These are phyloP conservation scores for Cyphomyrus discorhynchus DNA, from an alignment of 2,113 vertebrate species.

Conservation along the genomic window DNA sequence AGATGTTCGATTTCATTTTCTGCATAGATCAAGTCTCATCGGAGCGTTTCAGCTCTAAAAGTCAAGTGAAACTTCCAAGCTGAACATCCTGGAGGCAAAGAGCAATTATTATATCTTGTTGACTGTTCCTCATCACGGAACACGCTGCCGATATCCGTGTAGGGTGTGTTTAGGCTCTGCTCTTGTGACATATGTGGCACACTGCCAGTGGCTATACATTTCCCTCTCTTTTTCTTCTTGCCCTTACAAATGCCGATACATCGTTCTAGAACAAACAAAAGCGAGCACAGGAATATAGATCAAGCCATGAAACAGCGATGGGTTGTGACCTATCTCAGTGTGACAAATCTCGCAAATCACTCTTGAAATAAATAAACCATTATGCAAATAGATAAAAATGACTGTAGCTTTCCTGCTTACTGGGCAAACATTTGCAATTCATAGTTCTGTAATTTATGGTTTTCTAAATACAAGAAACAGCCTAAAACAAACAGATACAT, in stretches of 20 bases:
- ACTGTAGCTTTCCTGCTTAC: not conserved
- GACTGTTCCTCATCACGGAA: not conserved
- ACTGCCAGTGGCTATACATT: not conserved
- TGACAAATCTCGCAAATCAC: not conserved
- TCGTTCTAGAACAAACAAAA: not conserved
- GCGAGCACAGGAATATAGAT: not conserved
- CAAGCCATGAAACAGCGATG: not conserved
- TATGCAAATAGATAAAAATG: not conserved
- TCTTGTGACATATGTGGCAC: not conserved
- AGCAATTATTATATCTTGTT: not conserved
- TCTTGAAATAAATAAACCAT: not conserved
- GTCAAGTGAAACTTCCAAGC: not conserved
- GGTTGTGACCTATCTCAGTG: not conserved
- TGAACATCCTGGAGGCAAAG: not conserved
- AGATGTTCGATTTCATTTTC: not conserved
- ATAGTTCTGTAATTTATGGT: not conserved
- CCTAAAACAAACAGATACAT: not conserved
- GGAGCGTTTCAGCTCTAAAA: not conserved
- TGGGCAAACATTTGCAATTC: not conserved
- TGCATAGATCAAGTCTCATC: not conserved
- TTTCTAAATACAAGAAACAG: not conserved
- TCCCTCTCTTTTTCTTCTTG: not conserved
- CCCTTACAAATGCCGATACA: not conserved
- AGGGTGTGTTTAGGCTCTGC: not conserved
- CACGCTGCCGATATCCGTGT: not conserved